Evolutionary conservation across 2,888 invertebrate genomes (phyloP), one percentile per base, ranked within the genome.

Genomic region (Helobdella robusta): DNA sequence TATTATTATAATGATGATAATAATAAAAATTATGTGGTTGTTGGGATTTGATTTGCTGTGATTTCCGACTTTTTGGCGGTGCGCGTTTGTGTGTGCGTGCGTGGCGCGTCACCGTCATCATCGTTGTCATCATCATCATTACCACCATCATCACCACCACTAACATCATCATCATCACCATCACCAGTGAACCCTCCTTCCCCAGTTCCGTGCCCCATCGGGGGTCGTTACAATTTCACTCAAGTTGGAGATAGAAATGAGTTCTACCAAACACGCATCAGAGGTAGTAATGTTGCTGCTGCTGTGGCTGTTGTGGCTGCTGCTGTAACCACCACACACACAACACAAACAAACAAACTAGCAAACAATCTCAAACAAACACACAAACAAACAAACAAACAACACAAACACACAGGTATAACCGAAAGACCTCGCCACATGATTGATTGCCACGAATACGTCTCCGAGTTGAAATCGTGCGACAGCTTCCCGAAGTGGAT

Each of bases 381-480:
- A 40, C 11, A 40, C 11, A 40, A 40, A 11, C n/a, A n/a, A n/a
- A n/a, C n/a, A n/a, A n/a, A n/a, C n/a, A n/a, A n/a, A n/a, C n/a
- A n/a, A n/a, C n/a, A n/a, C n/a, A n/a, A n/a, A n/a, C n/a, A 40
- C n/a, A 54, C 23, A 54, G 95, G 95, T 67, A 91, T 97, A 0
- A 97, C 95, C 0, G 81, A 91, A 66, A 89, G 90, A 75, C 95
- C 95, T 18, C 85, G 95, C 68, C 72, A 72, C 66, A 91, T 92
- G 77, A 86, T 90, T 66, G 87, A 89, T 76, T 95, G 95, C 77
- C 89, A 91, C 79, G 84, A 90, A 74, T 91, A 91, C 75, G 90
- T 93, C 69, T 92, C 94, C 0, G 94, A 95, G 79, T 87, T 95
- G 75, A 91, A 93, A 69, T 93, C 94, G 0, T 97, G 97, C 75